phyloP scores from a whole-genome alignment of 2,797 vertebrate genomes.

The Pipistrellus nathusii region DNA sequence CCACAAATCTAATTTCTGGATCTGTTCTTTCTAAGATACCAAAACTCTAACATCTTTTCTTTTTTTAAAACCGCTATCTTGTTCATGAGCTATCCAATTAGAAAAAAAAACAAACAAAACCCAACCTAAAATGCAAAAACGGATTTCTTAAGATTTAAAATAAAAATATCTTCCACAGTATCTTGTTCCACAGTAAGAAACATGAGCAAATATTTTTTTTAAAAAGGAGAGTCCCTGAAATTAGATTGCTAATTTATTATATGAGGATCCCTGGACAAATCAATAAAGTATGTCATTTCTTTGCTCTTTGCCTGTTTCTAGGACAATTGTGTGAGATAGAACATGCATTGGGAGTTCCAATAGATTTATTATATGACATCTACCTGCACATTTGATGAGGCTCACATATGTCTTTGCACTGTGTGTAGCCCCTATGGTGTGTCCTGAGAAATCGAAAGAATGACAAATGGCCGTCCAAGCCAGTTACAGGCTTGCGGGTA shows the following conservation, averaged over 20 bases:
- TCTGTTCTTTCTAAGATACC: background rate
- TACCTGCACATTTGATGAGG: background rate
- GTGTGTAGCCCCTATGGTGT: background rate
- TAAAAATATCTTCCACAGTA: slow-evolving; percentile 6
- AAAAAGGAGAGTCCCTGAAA: background rate
- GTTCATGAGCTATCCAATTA: background rate
- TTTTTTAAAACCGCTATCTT: background rate
- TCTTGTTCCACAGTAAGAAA: background rate
- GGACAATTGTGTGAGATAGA: background rate
- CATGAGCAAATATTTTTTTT: background rate
- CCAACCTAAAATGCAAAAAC: background rate
- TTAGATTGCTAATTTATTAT: slow-evolving; percentile 31
- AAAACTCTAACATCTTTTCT: slow-evolving; percentile 10
- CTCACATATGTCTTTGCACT: background rate
- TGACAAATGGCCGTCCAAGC: background rate
- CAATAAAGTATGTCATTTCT: background rate
- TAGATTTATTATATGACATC: background rate
- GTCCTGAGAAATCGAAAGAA: background rate
- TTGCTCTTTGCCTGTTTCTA: background rate
- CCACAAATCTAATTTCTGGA: slow-evolving; percentile 19
- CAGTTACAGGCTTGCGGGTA: background rate
- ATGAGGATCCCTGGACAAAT: background rate
- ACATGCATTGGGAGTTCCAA: background rate
- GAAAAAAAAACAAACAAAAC: background rate
- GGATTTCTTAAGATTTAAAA: slow-evolving; percentile 49